Percentiles rank a stretch among this genome's conserved stretches.
phyloP scores from a whole-genome alignment of 1,140 invertebrate species.

The Ceratina australensis region DNA sequence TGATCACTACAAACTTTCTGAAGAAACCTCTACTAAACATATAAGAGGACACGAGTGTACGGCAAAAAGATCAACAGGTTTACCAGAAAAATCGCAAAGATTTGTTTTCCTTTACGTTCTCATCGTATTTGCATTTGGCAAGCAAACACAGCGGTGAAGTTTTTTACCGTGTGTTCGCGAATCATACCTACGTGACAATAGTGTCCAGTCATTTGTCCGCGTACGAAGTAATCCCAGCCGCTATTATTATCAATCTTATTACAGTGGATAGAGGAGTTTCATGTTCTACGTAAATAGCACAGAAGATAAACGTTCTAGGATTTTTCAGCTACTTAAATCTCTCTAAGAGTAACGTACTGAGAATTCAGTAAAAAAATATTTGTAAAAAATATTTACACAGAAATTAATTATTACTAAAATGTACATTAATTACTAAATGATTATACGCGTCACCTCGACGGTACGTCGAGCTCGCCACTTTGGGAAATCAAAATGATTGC shows the following conservation, averaged over 20 bases:
- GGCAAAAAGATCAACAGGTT: slow-evolving; percentile 24
- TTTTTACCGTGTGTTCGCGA: background rate
- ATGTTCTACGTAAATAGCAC: slow-evolving; percentile 27
- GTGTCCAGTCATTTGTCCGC: slow-evolving; percentile 23
- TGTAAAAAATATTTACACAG: too few species aligned
- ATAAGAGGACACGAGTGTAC: background rate
- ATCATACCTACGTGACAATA: slow-evolving; percentile 6
- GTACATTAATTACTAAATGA: background rate
- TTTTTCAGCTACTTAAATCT: too few species aligned
- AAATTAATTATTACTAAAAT: too few species aligned
- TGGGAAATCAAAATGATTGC: background rate
- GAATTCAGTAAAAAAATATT: too few species aligned
- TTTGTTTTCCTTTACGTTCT: background rate
- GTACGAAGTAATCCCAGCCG: background rate
- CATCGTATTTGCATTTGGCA: slow-evolving; percentile 12
- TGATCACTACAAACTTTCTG: background rate
- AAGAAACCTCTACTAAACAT: background rate
- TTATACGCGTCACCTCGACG: background rate
- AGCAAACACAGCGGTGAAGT: background rate
- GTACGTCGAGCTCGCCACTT: background rate
- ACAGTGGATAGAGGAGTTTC: slow-evolving; percentile 13
- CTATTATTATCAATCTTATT: too few species aligned
- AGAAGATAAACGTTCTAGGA: slow-evolving; percentile 11
- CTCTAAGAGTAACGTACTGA: too few species aligned
- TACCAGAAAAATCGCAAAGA: background rate